Percentiles rank a stretch among this genome's conserved stretches.
Conservation (phyloP, 2,797 vertebrate species). For the Neostethus bicornis region DNA sequence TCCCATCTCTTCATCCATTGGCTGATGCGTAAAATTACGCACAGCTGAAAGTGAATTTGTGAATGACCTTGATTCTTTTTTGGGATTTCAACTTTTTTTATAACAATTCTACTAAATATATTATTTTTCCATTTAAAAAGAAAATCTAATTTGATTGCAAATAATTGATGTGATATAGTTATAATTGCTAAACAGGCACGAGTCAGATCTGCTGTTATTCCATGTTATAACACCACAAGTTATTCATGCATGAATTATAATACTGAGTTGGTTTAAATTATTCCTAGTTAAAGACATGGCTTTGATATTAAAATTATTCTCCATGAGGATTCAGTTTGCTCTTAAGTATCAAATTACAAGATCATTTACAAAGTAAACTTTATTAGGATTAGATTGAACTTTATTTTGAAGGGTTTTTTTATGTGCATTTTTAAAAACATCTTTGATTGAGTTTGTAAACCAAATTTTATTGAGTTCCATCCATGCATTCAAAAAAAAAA, state of each 20-base stretch:
- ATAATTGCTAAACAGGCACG: constrained; percentile 60
- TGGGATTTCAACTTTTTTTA: too few species aligned
- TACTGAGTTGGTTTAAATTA: constrained; percentile 65
- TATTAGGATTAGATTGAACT: too few species aligned
- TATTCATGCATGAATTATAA: constrained; percentile 62
- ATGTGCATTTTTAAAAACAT: too few species aligned
- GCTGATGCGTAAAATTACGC: constrained; percentile 73
- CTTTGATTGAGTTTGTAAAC: too few species aligned
- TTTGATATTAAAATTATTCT: constrained; percentile 74
- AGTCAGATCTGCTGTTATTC: constrained; percentile 22
- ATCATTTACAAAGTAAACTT: too few species aligned
- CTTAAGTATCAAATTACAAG: constrained; percentile 21
- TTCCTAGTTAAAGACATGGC: constrained; percentile 49
- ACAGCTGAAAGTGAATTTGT: constrained; percentile 81
- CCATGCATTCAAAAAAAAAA: too few species aligned
- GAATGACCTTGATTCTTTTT: constrained; percentile 88
- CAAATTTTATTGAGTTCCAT: too few species aligned
- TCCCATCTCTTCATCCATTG: constrained; percentile 78
- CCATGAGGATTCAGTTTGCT: constrained; percentile 2
- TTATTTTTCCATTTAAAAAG: not conserved
- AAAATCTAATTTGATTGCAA: constrained; percentile 4
- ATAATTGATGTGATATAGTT: constrained; percentile 42
- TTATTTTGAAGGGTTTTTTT: too few species aligned
- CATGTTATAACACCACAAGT: constrained; percentile 24
- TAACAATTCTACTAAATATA: too few species aligned